Evolutionary conservation across 2,888 invertebrate species (phyloP), one percentile per base, ranked within the genome.

Genomic region (Pegoplata infirma): DNA sequence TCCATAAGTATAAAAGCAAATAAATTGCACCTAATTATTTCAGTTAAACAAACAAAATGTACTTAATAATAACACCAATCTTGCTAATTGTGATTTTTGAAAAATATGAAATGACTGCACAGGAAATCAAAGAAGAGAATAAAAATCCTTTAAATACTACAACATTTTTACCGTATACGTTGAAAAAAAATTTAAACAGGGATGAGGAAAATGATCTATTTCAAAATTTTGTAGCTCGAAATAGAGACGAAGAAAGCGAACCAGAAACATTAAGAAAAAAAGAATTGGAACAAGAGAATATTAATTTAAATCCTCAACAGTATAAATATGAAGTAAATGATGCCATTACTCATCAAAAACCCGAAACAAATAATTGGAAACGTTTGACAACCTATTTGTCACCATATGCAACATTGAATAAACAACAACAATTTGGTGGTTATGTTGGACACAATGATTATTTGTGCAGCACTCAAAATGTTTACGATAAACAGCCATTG

Each of bases 311-410:
- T 10, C 7, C 32, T 16, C 6, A 55, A 55, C 17, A 51, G n/a
- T n/a, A n/a, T n/a, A n/a, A n/a, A n/a, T n/a, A n/a, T n/a, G n/a
- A n/a, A n/a, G n/a, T n/a, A n/a, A n/a, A n/a, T n/a, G n/a, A n/a
- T n/a, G n/a, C n/a, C n/a, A n/a, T n/a, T n/a, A n/a, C n/a, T n/a
- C n/a, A n/a, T n/a, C 21, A 25, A 49, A 5, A 21, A 36, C 17
- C 59, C 17, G 59, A 51, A 6, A 59, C n/a, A 14, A 59, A 47
- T 40, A 28, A 46, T 32, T 80, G 80, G 72, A 61, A 79, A 69
- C 73, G 68, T 8, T 23, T 71, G 8, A 46, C 63, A 12, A 32
- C 46, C n/a, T 61, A 36, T 40, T 28, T 17, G 1, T 8, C 49
- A 23, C 17, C 56, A 40, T 21, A 55, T 28, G 6, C 63, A 10